These are phyloP conservation scores for Acronicta leporina DNA, from an alignment of 2,888 invertebrate species.

Conservation along the genomic window DNA sequence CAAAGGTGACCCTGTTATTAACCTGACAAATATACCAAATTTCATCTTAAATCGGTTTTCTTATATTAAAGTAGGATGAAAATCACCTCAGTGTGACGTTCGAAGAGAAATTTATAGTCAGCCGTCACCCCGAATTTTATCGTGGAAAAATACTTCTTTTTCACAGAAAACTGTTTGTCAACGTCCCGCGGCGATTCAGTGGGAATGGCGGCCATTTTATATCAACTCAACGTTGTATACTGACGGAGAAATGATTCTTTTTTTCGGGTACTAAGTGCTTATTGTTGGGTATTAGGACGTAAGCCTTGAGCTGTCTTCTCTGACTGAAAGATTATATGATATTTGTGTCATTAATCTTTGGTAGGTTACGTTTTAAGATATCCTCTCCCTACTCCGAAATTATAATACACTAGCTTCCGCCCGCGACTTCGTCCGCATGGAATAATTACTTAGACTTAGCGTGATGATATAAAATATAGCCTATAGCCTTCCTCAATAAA, in stretches of 20 bases:
- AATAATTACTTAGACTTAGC: too few species aligned
- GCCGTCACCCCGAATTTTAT: slow-evolving; percentile 78
- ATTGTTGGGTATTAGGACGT: slow-evolving; percentile 16
- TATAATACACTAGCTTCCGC: too few species aligned
- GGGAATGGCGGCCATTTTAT: slow-evolving; percentile 80
- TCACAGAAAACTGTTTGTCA: slow-evolving; percentile 82
- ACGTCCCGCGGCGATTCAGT: slow-evolving; percentile 78
- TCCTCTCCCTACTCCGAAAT: too few species aligned
- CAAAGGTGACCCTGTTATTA: slow-evolving; percentile 38
- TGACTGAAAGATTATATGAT: background rate
- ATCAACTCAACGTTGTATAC: slow-evolving; percentile 71
- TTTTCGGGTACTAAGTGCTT: slow-evolving; percentile 52
- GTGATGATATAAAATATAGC: too few species aligned
- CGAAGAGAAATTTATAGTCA: slow-evolving; percentile 64
- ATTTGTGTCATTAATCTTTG: slow-evolving; percentile 17
- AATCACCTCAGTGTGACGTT: slow-evolving; percentile 60
- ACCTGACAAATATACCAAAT: slow-evolving; percentile 54
- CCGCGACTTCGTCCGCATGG: too few species aligned
- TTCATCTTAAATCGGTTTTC: slow-evolving; percentile 52
- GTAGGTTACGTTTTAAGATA: background rate
- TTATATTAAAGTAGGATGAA: slow-evolving; percentile 54
- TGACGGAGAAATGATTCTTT: slow-evolving; percentile 60
- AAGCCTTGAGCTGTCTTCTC: slow-evolving; percentile 2
- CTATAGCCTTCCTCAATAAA: too few species aligned
- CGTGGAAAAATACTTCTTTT: slow-evolving; percentile 85